Conservation (phyloP, 2,113 vertebrate genomes). For the Merops nubicus region DNA sequence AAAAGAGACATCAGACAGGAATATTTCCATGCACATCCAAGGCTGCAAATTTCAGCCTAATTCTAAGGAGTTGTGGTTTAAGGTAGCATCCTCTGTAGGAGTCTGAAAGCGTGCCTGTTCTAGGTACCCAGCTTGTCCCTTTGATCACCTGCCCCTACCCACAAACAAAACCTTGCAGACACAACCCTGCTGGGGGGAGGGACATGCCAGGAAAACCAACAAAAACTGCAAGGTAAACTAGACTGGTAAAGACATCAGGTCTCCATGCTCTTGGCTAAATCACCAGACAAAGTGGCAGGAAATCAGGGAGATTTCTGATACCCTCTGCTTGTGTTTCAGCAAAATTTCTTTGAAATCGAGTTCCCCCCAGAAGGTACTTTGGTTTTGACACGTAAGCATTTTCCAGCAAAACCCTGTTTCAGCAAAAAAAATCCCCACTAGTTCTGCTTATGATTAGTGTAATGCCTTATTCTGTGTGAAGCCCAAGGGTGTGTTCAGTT, state of each 20-base stretch:
- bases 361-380: neutral
- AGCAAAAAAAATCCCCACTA: slow-evolving; percentile 11
- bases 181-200: neutral
- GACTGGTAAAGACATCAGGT: neutral
- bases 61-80: neutral
- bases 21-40: neutral
- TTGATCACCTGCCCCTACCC: neutral
- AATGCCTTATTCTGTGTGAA: slow-evolving; percentile 27
- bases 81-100: neutral
- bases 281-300: neutral
- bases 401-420: slow-evolving; percentile 37
- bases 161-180: neutral
- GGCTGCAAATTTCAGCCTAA: neutral
- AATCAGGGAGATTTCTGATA: neutral
- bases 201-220: neutral
- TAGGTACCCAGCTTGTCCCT: neutral
- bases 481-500: slow-evolving; percentile 39
- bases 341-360: slow-evolving; percentile 5
- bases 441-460: slow-evolving; percentile 9
- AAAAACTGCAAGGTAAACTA: neutral
- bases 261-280: neutral
- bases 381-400: slow-evolving; percentile 34
- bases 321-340: neutral
- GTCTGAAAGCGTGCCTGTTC: neutral
- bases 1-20: neutral